These are phyloP conservation scores for Empidonax alnorum DNA, from an alignment of 2,113 vertebrate species.

Conservation along the genomic window DNA sequence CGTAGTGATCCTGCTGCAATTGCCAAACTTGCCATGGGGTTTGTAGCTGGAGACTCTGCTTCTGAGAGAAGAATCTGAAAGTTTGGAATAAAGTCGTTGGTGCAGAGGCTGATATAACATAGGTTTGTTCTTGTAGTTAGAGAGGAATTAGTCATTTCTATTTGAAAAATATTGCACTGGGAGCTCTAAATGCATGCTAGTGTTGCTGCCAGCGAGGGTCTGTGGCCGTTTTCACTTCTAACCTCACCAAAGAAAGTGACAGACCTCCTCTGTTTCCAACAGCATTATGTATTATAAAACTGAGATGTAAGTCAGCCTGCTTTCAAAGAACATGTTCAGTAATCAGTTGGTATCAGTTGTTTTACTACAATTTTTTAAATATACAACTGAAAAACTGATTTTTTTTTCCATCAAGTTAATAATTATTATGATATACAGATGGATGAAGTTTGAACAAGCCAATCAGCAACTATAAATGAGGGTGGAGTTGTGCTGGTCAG, in stretches of 20 bases:
- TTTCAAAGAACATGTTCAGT: background rate
- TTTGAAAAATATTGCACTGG: background rate
- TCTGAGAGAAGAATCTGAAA: background rate
- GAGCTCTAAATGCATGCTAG: background rate
- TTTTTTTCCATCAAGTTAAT: background rate
- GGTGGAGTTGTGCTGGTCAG: background rate
- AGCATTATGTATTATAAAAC: background rate
- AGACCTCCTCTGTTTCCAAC: background rate
- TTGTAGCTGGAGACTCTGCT: background rate
- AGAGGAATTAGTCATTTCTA: background rate
- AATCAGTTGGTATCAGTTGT: background rate
- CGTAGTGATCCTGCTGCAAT: background rate
- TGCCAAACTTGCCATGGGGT: background rate
- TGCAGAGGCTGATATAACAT: background rate
- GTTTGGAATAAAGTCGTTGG: background rate
- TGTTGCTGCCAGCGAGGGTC: background rate
- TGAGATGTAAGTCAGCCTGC: background rate
- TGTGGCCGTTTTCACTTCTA: background rate
- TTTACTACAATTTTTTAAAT: background rate
- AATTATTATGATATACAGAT: background rate
- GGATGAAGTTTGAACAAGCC: background rate
- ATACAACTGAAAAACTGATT: background rate
- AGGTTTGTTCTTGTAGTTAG: background rate
- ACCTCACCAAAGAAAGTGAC: background rate
- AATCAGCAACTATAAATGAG: background rate